A percentile compares a stretch with the other conserved stretches of the same genome.
phyloP scores from a whole-genome alignment of 2,797 vertebrate species.

The Melanotaenia parkinsoni region DNA sequence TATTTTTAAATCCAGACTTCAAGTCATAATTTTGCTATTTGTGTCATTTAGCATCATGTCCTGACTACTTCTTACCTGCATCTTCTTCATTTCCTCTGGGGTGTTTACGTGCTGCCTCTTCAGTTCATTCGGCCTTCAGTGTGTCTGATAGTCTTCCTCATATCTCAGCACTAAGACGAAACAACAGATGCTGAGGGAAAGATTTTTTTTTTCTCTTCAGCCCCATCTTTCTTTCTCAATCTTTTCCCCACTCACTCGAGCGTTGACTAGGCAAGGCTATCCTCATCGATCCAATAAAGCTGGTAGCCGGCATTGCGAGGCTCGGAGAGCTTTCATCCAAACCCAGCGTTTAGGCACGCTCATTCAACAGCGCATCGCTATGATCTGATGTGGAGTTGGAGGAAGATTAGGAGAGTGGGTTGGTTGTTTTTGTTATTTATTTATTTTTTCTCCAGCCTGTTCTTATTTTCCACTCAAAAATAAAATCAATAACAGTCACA shows the following conservation, averaged over 20 bases:
- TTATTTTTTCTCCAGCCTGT: slow-evolving; percentile 9
- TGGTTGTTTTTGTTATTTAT: slow-evolving; percentile 7
- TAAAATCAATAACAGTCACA: slow-evolving; percentile 70
- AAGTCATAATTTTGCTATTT: background rate
- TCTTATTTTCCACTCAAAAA: slow-evolving; percentile 61
- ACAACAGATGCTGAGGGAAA: slow-evolving; percentile 20
- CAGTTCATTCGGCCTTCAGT: slow-evolving; percentile 61
- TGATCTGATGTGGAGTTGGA: slow-evolving; percentile 49
- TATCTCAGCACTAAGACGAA: slow-evolving; percentile 36
- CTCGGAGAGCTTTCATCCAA: slow-evolving; percentile 60
- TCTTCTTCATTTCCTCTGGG: slow-evolving; percentile 31
- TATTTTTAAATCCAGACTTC: background rate
- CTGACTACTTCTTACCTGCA: background rate
- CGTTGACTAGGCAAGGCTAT: slow-evolving; percentile 57
- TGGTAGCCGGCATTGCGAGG: slow-evolving; percentile 40
- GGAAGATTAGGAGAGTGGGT: background rate
- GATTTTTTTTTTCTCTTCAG: slow-evolving; percentile 32
- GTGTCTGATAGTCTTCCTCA: slow-evolving; percentile 53
- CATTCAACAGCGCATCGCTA: slow-evolving; percentile 59
- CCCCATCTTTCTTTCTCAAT: slow-evolving; percentile 44
- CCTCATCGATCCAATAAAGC: slow-evolving; percentile 81
- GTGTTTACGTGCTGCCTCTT: slow-evolving; percentile 59
- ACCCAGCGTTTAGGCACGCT: slow-evolving; percentile 62
- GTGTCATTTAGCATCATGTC: background rate
- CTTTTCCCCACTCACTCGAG: slow-evolving; percentile 61